Percentiles rank a stretch among this genome's conserved stretches.
Conservation (phyloP, 2,113 vertebrate genomes). For the Delphinapterus leucas region DNA sequence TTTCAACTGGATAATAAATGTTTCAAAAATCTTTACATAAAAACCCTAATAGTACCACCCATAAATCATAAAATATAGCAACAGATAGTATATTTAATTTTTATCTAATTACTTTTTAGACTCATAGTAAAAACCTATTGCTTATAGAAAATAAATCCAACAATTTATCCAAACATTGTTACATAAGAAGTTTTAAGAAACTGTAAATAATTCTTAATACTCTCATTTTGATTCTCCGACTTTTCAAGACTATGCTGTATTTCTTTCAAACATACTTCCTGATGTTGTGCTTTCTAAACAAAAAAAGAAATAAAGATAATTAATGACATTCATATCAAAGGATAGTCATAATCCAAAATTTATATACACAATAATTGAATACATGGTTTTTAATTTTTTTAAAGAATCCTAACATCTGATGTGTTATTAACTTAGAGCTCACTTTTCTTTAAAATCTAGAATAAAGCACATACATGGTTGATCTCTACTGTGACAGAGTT, state of each 20-base stretch:
- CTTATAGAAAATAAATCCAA: constrained; percentile 34
- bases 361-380: background rate
- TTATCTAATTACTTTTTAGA: constrained; percentile 45
- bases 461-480: background rate
- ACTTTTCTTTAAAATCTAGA: constrained; percentile 36
- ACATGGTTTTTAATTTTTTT: background rate
- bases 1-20: constrained; percentile 33
- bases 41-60: background rate
- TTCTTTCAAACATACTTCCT: constrained; percentile 87
- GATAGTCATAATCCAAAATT: background rate
- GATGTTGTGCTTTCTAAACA: constrained; percentile 85
- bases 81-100: background rate
- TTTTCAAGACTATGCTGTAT: constrained; percentile 89
- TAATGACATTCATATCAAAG: constrained; percentile 18
- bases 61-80: constrained; percentile 34
- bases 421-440: background rate
- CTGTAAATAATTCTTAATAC: constrained; percentile 90
- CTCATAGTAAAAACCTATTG: constrained; percentile 29
- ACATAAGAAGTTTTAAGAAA: constrained; percentile 91
- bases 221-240: constrained; percentile 89
- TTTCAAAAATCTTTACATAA: constrained; percentile 23
- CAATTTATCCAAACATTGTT: constrained; percentile 87
- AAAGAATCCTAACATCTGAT: constrained; percentile 9
- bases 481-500: background rate
- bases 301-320: constrained; percentile 56